A percentile compares a stretch with the other conserved stretches of the same genome.
Evolutionary conservation across 2,888 invertebrate genomes (phyloP).

Genomic region (Rambutsinella grinnellia): DNA sequence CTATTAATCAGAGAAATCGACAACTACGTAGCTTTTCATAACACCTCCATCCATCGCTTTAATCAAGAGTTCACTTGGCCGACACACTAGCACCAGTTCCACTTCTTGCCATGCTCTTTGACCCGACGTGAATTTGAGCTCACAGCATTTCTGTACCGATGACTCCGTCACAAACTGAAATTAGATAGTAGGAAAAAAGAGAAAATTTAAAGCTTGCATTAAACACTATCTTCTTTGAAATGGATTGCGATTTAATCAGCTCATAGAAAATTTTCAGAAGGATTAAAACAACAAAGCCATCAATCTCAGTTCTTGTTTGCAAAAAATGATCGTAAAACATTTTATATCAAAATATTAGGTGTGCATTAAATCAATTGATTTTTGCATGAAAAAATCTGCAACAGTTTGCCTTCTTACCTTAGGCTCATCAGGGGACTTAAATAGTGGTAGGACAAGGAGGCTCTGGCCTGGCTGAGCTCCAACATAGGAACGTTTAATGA

Average conservation of each 20-base stretch:
- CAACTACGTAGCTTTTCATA: constrained; percentile 61
- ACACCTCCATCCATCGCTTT: constrained; percentile 62
- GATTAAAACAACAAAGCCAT: constrained; percentile 11
- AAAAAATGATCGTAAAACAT: too few relatives aligned
- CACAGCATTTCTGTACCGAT: constrained; percentile 65
- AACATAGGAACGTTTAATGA: constrained; percentile 63
- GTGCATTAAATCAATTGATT: neutral
- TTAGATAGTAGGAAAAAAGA: constrained; percentile 8
- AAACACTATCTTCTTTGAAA: constrained; percentile 25
- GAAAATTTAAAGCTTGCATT: neutral
- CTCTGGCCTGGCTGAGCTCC: constrained; percentile 66
- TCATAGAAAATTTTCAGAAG: constrained; percentile 18
- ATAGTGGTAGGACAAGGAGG: constrained; percentile 63
- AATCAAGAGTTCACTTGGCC: constrained; percentile 61
- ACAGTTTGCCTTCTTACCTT: constrained; percentile 53
- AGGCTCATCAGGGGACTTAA: constrained; percentile 62
- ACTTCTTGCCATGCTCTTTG: constrained; percentile 65
- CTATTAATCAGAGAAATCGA: constrained; percentile 60
- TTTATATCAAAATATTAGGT: too few relatives aligned
- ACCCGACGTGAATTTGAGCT: constrained; percentile 63
- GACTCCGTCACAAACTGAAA: constrained; percentile 64
- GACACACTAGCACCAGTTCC: constrained; percentile 61
- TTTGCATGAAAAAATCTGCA: neutral
- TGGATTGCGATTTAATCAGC: constrained; percentile 43
- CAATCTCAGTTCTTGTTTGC: too few relatives aligned